Evolutionary conservation across 2,797 vertebrate species (phyloP).

Genomic region (Myioborus miniatus): DNA sequence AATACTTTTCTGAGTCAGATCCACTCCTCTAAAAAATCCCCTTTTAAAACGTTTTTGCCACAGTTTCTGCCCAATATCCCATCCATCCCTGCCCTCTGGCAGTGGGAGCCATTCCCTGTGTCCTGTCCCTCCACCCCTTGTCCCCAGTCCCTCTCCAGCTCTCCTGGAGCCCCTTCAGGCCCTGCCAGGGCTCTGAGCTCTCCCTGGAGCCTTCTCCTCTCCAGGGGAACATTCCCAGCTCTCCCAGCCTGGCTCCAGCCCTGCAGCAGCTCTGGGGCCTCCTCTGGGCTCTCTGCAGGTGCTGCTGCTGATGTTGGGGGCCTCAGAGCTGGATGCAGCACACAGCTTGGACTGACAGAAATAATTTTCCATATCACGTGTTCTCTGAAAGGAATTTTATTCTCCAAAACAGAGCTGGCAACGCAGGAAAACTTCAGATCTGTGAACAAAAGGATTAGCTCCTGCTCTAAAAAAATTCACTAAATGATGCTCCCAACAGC

Average conservation of each 20-base stretch:
- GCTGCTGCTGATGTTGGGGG: neutral
- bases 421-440: neutral
- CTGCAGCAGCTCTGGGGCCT: neutral
- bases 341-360: neutral
- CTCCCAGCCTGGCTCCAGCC: neutral
- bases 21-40: neutral
- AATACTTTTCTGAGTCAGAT: neutral
- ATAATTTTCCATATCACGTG: neutral
- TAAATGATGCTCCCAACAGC: neutral
- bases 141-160: neutral
- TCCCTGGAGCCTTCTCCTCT: neutral
- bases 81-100: rapidly evolving
- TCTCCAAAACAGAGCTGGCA: neutral
- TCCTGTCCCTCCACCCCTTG: neutral
- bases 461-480: neutral
- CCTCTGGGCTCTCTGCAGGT: rapidly evolving
- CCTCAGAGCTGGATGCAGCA: neutral
- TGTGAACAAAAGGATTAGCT: neutral
- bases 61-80: neutral
- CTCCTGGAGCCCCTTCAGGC: neutral
- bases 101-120: too few relatives aligned
- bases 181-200: neutral
- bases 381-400: neutral
- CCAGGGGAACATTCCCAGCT: neutral
- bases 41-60: neutral